These are phyloP conservation scores for Sesamia nonagrioides DNA, from an alignment of 1,140 invertebrate genomes.

Conservation along the genomic window DNA sequence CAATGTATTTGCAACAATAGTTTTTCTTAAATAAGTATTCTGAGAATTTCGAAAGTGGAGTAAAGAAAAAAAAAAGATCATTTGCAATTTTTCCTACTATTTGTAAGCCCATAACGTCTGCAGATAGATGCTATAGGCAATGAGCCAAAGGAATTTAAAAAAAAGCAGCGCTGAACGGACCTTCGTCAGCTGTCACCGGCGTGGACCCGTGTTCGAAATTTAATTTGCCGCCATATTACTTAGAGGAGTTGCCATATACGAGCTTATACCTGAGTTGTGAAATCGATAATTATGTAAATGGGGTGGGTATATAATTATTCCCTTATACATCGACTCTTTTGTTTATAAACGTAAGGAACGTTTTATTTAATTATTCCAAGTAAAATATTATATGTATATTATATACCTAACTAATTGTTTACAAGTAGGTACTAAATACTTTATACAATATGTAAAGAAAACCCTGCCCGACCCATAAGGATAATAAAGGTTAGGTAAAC, in stretches of 20 bases:
- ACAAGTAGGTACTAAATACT: too few species aligned
- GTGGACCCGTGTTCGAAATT: slow-evolving; percentile 65
- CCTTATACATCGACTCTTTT: too few species aligned
- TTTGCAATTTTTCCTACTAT: neutral
- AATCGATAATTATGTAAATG: neutral
- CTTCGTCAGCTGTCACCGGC: slow-evolving; percentile 68
- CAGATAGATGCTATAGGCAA: neutral
- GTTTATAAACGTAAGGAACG: too few species aligned
- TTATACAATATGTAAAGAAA: too few species aligned
- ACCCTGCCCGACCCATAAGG: too few species aligned
- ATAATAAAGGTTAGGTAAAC: too few species aligned
- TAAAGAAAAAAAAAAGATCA: neutral
- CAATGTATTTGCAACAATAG: neutral
- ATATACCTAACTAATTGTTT: too few species aligned
- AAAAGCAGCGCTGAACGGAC: slow-evolving; percentile 54
- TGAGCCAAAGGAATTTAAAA: slow-evolving; percentile 47
- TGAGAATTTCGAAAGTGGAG: neutral
- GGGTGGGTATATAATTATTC: too few species aligned
- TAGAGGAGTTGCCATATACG: slow-evolving; percentile 44
- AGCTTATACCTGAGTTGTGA: neutral
- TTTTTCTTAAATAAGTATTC: neutral
- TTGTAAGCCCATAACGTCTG: neutral
- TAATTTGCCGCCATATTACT: slow-evolving; percentile 66
- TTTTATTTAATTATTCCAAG: too few species aligned
- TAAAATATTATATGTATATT: too few species aligned